These are phyloP conservation scores for Phalacrocorax pelagicus DNA, from an alignment of 2,113 vertebrate species.

Conservation along the genomic window DNA sequence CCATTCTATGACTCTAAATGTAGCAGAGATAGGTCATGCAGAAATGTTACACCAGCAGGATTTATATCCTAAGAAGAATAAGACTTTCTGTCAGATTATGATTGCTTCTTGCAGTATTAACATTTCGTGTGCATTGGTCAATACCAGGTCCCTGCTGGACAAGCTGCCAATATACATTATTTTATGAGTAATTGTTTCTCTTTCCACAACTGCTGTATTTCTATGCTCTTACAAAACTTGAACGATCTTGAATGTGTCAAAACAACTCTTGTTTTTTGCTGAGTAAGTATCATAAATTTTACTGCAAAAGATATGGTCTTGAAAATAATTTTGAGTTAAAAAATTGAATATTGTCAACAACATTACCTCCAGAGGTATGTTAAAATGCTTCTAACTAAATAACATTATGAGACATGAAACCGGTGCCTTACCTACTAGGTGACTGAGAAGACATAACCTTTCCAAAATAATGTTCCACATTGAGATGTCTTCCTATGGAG, in stretches of 20 bases:
- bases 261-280: neutral
- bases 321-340: neutral
- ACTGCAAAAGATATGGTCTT: neutral
- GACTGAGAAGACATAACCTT: neutral
- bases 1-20: neutral
- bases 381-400: neutral
- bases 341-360: neutral
- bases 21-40: neutral
- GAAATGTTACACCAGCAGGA: neutral
- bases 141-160: neutral
- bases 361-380: neutral
- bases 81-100: neutral
- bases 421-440: neutral
- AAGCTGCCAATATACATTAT: neutral
- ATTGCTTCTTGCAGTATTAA: neutral
- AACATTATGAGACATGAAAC: neutral
- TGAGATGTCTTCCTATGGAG: neutral
- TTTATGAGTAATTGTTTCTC: neutral
- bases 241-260: neutral
- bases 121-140: neutral
- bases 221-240: neutral
- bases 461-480: neutral
- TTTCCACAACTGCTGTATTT: neutral
- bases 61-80: neutral
- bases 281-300: neutral